phyloP scores from a whole-genome alignment of 35 echinoderm and acorn worm genomes.

The Apostichopus parvimensis region DNA sequence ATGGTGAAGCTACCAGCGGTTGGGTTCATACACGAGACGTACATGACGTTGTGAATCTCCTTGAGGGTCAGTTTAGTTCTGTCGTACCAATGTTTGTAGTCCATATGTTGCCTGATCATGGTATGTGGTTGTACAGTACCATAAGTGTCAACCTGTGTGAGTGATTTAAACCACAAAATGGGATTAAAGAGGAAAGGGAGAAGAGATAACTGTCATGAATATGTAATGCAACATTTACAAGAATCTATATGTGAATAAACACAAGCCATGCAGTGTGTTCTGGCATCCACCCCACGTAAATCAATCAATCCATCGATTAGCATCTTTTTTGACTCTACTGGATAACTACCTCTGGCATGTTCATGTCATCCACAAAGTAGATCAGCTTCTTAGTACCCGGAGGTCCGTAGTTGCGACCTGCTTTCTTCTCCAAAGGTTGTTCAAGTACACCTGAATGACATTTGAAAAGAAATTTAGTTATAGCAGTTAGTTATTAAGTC shows the following conservation, averaged over 20 bases:
- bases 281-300: too few species aligned
- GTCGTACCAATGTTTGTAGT: slow-evolving; percentile 98
- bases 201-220: too few species aligned
- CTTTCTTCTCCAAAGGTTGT: slow-evolving; percentile 98
- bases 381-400: slow-evolving; percentile 95
- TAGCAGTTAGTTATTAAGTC: too few species aligned
- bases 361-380: slow-evolving; percentile 99
- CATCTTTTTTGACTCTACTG: too few species aligned
- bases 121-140: slow-evolving; percentile 96
- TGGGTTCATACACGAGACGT: slow-evolving; percentile 99
- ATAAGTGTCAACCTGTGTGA: slow-evolving; percentile 81
- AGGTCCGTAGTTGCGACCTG: slow-evolving; percentile 95
- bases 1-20: slow-evolving; percentile 99
- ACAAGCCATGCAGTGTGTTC: too few species aligned
- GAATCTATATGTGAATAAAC: too few species aligned
- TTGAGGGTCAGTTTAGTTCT: slow-evolving; percentile 86
- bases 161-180: too few species aligned
- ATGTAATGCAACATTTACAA: too few species aligned
- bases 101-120: slow-evolving; percentile 96
- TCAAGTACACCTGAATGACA: slow-evolving; percentile 78
- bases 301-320: too few species aligned
- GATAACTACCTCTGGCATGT: slow-evolving; percentile 85
- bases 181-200: neutral
- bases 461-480: too few species aligned
- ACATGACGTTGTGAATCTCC: slow-evolving; percentile 96